These are phyloP conservation scores for Laticauda colubrina DNA, from an alignment of 2,113 vertebrate species.

Conservation along the genomic window DNA sequence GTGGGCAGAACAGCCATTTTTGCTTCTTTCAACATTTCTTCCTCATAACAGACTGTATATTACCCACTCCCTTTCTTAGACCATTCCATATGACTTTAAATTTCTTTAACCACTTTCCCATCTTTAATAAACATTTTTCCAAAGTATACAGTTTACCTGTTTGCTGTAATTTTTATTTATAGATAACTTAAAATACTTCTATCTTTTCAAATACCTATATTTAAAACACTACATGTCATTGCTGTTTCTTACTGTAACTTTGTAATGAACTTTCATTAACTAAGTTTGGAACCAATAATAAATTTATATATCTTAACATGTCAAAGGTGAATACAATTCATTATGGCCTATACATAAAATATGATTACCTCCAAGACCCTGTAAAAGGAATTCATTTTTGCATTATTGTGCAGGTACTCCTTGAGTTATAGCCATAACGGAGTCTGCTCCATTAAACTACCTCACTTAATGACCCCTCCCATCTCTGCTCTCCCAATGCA, in stretches of 20 bases:
- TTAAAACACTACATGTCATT: neutral
- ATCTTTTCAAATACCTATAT: neutral
- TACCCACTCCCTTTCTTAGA: neutral
- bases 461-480: neutral
- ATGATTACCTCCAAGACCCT: neutral
- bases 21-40: neutral
- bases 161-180: neutral
- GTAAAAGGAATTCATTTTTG: neutral
- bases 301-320: neutral
- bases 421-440: neutral
- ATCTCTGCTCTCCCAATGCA: neutral
- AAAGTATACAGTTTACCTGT: neutral
- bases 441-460: neutral
- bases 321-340: neutral
- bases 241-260: neutral
- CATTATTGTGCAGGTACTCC: neutral
- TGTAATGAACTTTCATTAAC: neutral
- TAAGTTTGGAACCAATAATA: neutral
- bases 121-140: neutral
- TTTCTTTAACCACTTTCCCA: neutral
- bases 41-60: neutral
- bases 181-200: neutral
- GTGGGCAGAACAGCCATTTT: neutral
- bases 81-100: neutral
- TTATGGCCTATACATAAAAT: neutral